A percentile compares a stretch with the other conserved stretches of the same genome.
phyloP scores from a whole-genome alignment of 1,140 invertebrate species.

The Drosophila teissieri region DNA sequence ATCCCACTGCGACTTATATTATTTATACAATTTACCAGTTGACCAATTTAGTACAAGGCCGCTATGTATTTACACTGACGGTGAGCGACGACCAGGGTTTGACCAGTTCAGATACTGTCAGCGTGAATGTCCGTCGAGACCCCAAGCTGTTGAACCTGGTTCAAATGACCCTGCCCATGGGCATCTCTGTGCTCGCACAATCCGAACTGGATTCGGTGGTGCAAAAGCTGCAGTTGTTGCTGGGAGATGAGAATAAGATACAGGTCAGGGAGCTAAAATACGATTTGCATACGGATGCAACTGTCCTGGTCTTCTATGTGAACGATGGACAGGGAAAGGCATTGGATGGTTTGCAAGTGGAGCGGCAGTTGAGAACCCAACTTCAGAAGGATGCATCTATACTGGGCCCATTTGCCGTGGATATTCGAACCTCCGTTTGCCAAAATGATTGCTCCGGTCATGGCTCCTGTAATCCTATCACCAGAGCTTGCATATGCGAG shows the following conservation, averaged over 20 bases:
- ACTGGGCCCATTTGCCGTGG: constrained; percentile 90
- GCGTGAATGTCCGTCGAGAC: constrained; percentile 93
- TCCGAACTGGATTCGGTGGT: constrained; percentile 85
- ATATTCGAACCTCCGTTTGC: constrained; percentile 93
- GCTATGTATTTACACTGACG: constrained; percentile 94
- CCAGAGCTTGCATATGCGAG: constrained; percentile 94
- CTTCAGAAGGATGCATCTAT: constrained; percentile 89
- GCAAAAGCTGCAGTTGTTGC: constrained; percentile 86
- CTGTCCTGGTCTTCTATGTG: constrained; percentile 88
- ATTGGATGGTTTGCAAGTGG: constrained; percentile 87
- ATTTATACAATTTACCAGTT: constrained; percentile 85
- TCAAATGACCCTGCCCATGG: constrained; percentile 91
- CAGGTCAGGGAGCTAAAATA: constrained; percentile 87
- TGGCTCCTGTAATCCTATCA: constrained; percentile 93
- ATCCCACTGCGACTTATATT: not conserved
- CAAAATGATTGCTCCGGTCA: constrained; percentile 97
- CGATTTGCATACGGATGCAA: constrained; percentile 87
- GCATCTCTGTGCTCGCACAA: constrained; percentile 86
- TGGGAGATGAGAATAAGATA: constrained; percentile 90
- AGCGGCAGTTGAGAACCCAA: constrained; percentile 88
- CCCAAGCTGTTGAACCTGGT: constrained; percentile 90
- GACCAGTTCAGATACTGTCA: constrained; percentile 91
- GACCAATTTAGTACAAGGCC: constrained; percentile 92
- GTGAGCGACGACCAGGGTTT: constrained; percentile 96
- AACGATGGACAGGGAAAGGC: constrained; percentile 84